Percentiles rank a stretch among this genome's conserved stretches.
Conservation (phyloP, 2,888 invertebrate species). For the Dicyrtoma fusca region DNA sequence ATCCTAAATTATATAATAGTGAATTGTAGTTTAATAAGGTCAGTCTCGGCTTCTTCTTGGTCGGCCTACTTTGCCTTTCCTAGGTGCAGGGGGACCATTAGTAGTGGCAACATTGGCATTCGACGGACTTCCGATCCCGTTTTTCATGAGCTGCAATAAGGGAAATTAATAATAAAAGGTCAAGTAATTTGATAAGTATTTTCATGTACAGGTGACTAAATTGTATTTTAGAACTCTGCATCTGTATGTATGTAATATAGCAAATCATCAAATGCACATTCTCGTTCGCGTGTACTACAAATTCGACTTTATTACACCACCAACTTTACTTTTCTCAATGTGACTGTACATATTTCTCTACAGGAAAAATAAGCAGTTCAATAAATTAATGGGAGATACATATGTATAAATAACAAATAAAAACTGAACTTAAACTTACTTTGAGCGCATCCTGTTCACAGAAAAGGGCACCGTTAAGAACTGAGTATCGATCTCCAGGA, state of each 20-base stretch:
- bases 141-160: conserved; percentile 53
- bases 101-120: conserved; percentile 53
- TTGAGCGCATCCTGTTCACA: conserved; percentile 97
- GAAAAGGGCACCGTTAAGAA: conserved; percentile 85
- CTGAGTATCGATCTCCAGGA: conserved; percentile 91
- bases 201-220: background rate
- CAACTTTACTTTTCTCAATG: too few species aligned
- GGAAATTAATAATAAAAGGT: conserved; percentile 33
- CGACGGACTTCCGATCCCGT: conserved; percentile 56
- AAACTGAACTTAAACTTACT: too few species aligned
- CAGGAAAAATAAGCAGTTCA: too few species aligned
- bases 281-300: too few species aligned
- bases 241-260: too few species aligned
- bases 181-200: conserved; percentile 5
- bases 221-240: background rate
- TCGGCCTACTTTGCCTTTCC: conserved; percentile 87
- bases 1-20: conserved; percentile 8
- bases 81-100: conserved; percentile 58
- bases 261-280: too few species aligned
- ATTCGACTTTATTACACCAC: too few species aligned
- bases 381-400: too few species aligned
- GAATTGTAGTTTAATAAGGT: conserved; percentile 60
- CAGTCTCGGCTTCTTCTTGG: conserved; percentile 88
- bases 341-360: too few species aligned
- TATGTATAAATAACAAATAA: too few species aligned